Conservation (phyloP, 2,797 vertebrate genomes). For the Chaenodraco wilsoni region DNA sequence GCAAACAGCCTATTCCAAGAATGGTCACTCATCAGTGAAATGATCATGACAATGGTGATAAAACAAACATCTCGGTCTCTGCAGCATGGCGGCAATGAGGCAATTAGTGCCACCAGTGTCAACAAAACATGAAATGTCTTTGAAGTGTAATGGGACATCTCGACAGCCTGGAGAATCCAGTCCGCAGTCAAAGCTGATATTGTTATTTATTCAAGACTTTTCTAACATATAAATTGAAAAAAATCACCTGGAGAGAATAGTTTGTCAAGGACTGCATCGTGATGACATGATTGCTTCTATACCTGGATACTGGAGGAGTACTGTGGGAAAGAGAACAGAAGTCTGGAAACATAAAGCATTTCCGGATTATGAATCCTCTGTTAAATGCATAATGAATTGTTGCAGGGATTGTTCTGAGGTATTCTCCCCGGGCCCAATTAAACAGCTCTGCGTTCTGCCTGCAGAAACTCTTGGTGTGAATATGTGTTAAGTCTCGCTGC, state of each 20-base stretch:
- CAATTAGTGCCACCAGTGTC: constrained; percentile 14
- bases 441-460: constrained; percentile 63
- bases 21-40: constrained; percentile 11
- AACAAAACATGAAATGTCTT: constrained; percentile 1
- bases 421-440: constrained; percentile 85
- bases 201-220: constrained; percentile 3
- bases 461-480: constrained; percentile 50
- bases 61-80: constrained; percentile 18
- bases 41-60: constrained; percentile 5
- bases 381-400: constrained; percentile 81
- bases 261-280: constrained; percentile 4
- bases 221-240: not conserved
- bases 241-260: not conserved
- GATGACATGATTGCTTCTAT: constrained; percentile 19
- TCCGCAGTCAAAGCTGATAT: not conserved
- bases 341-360: constrained; percentile 58
- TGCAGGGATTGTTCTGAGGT: constrained; percentile 74
- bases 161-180: not conserved
- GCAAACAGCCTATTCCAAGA: constrained; percentile 19
- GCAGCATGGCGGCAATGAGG: not conserved
- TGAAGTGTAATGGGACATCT: not conserved
- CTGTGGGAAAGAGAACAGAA: constrained; percentile 20
- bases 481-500: constrained; percentile 57
- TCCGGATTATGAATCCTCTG: constrained; percentile 75
- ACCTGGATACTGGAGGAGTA: constrained; percentile 18